Base-by-base conservation (phyloP, 37 sponge, comb jelly and placozoan genomes). In the Crambe crambe region DNA sequence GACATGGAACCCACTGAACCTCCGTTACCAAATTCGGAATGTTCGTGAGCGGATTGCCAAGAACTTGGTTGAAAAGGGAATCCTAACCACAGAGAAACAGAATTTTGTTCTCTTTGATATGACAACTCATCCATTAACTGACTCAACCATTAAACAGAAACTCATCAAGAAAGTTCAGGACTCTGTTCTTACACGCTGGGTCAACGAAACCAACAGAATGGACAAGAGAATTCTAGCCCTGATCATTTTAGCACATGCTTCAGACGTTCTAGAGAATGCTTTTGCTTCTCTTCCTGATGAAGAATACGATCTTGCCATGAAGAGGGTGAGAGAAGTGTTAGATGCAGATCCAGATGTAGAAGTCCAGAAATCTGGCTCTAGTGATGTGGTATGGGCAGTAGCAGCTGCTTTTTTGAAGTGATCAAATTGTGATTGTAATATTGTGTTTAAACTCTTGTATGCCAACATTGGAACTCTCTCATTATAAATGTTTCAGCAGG, bases 61-160 rank as follows among this genome's bases (percentile, higher is more conserved):
- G 96, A 98, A 95, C 82, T 80, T 98, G 72, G 99, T 95, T 42
- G 99, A 98, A 56, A 98, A 98, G 74, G 99, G 99, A 1, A 83
- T 98, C 26, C 94, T 98, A 26, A 98, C 99, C 29, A 98, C 99
- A 57, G 96, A 95, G 80, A 98, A 98, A 56, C 99, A 98, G 82
- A 98, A 91, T 84, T 98, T 98, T 82, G 89, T 95, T 18, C 83
- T 98, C 9, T 98, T 98, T 75, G 99, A 98, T 88, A 98, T 98
- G 99, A 98, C 99, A 27, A 98, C 99, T 29, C 99, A 98, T 60
- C 99, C 99, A 0, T 90, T 98, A 37, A 86, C 94, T 0, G 92
- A 98, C 90, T 82, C 87, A 58, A 71, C 91, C 10, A 76, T 89
- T 62, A 98, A 98, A 74, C 94, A 95, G 80, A 68, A 82, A 39